Evolutionary conservation across 2,888 invertebrate genomes (phyloP).

Genomic region (Eupithecia tripunctaria): DNA sequence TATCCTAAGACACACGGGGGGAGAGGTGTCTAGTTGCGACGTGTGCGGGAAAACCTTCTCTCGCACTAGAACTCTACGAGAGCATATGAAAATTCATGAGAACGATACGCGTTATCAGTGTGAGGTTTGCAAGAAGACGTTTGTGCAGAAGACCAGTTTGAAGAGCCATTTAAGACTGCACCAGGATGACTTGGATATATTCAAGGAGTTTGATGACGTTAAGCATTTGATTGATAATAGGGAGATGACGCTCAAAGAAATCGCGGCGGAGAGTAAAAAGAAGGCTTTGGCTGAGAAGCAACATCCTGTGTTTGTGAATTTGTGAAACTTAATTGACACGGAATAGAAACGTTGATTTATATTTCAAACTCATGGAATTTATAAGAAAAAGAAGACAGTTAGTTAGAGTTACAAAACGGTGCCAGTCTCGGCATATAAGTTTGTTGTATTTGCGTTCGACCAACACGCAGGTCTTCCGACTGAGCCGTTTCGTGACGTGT

Average conservation of each 20-base stretch:
- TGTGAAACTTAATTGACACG: slow-evolving; percentile 3
- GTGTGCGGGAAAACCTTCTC: slow-evolving; percentile 72
- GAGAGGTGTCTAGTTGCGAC: slow-evolving; percentile 66
- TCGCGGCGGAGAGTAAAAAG: slow-evolving; percentile 72
- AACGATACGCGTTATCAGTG: slow-evolving; percentile 72
- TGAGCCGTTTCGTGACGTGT: no score
- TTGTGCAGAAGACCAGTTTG: slow-evolving; percentile 76
- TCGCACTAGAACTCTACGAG: slow-evolving; percentile 65
- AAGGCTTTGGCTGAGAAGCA: slow-evolving; percentile 63
- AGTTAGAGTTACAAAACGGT: no score
- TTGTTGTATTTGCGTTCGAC: no score
- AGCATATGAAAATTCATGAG: slow-evolving; percentile 72
- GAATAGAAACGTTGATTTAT: no score
- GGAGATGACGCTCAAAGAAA: slow-evolving; percentile 75
- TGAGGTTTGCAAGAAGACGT: slow-evolving; percentile 74
- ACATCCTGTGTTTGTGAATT: slow-evolving; percentile 49
- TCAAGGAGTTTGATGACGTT: slow-evolving; percentile 80
- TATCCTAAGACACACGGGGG: slow-evolving; percentile 66
- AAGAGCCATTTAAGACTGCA: slow-evolving; percentile 74
- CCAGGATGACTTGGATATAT: slow-evolving; percentile 78
- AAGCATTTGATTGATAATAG: slow-evolving; percentile 78
- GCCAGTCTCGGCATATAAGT: no score
- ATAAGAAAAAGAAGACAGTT: no score
- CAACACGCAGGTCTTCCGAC: no score
- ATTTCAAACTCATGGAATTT: no score